Evolutionary conservation across 2,888 invertebrate genomes (phyloP), one percentile per base, ranked within the genome.

Genomic region (Hirudinaria manillensis): DNA sequence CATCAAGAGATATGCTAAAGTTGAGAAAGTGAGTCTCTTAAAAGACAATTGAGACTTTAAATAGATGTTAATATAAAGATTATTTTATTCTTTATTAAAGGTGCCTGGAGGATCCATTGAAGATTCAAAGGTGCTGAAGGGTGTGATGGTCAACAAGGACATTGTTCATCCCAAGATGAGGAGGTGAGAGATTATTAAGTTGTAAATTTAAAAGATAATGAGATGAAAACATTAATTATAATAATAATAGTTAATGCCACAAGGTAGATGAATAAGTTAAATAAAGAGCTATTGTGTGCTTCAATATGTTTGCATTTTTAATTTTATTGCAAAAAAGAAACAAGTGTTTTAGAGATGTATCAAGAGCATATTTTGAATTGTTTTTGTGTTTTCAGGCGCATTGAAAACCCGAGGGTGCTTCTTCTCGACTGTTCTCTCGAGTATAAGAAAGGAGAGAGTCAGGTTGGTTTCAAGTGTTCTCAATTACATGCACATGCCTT

Each of bases 371-470:
- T n/a, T n/a, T n/a, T n/a, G n/a, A n/a, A n/a, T n/a, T n/a, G n/a
- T n/a, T n/a, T n/a, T n/a, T 36, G 16, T 45, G 45, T 45, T 45
- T 45, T 45, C 45, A 45, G 45, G 10, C 45, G 45, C 1, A 94
- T 99, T 81, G 92, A 94, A 86, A 95, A 98, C 86, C 99, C 99
- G 0, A 89, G 96, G 80, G 96, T 99, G 82, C 87, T 99, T 0
- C 88, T 99, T 73, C 87, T 99, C 38, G 99, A 99, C 87, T 99
- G 99, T 85, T 90, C 92, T 0, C 87, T 99, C 75, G 99, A 99
- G 86, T 99, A 99, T 87, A 99, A 99, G 87, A 99, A 99, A 86
- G 99, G 98, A 51, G 97, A 98, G 87, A 95, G 95, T 83, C 93
- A 87, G 84, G 87, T 83, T 78, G 76, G 79, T 72, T 27, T 24